These are phyloP conservation scores for Phaethornis superciliosus DNA, from an alignment of 2,113 vertebrate genomes.

Conservation along the genomic window DNA sequence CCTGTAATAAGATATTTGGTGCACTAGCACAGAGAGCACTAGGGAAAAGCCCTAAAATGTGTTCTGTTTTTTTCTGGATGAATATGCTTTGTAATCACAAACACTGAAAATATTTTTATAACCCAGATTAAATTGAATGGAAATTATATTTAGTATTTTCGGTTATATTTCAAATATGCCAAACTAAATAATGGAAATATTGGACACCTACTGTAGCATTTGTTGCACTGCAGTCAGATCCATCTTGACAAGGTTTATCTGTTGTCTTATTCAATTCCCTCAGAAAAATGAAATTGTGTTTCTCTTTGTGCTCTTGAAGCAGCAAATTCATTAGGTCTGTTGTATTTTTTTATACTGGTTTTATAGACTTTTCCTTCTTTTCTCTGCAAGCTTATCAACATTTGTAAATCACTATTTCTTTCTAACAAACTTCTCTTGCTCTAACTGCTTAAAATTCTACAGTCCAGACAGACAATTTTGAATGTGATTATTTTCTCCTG, in stretches of 20 bases:
- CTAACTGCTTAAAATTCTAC: neutral
- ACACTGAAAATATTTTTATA: neutral
- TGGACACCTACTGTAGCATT: neutral
- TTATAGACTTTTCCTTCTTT: neutral
- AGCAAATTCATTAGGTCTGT: neutral
- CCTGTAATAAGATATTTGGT: neutral
- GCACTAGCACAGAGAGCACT: neutral
- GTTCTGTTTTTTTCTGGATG: neutral
- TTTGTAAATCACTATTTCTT: neutral
- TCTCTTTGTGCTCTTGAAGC: neutral
- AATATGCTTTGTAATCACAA: neutral
- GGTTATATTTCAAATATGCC: neutral
- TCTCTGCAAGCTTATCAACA: neutral
- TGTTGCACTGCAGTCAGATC: constrained; percentile 9
- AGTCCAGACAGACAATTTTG: neutral
- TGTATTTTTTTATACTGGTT: neutral
- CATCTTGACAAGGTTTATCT: neutral
- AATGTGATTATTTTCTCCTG: neutral
- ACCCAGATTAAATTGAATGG: neutral
- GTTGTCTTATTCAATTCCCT: neutral
- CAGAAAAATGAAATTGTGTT: constrained; percentile 4
- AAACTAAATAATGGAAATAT: neutral
- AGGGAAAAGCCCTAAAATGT: neutral
- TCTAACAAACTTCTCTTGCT: neutral
- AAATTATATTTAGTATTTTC: neutral